Evolutionary conservation across 2,888 invertebrate genomes (phyloP).

Genomic region (Chrysodeixis includens): DNA sequence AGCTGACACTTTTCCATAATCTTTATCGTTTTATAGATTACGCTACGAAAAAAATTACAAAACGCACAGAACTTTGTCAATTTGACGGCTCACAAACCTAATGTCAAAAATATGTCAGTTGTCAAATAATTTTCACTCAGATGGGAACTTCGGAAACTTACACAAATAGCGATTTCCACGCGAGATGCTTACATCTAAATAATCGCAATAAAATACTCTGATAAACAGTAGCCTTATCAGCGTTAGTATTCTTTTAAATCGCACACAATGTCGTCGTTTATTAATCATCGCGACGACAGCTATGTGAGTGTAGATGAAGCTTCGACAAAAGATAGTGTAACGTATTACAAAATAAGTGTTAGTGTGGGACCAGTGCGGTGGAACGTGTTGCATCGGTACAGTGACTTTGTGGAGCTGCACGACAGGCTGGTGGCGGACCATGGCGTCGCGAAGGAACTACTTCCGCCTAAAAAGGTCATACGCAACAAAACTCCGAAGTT

Average conservation of each 20-base stretch:
- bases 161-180: constrained; percentile 21
- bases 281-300: constrained; percentile 91
- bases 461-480: constrained; percentile 98
- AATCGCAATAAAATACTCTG: constrained; percentile 30
- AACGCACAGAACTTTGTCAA: background rate
- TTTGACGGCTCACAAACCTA: background rate
- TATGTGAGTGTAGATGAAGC: constrained; percentile 91
- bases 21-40: too few relatives aligned
- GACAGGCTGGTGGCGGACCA: constrained; percentile 94
- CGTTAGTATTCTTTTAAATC: constrained; percentile 21
- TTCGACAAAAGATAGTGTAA: constrained; percentile 91
- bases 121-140: constrained; percentile 17
- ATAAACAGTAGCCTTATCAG: constrained; percentile 25
- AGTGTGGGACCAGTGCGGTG: constrained; percentile 93
- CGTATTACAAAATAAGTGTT: constrained; percentile 92
- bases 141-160: constrained; percentile 1
- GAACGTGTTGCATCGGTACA: constrained; percentile 96
- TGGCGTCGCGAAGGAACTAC: constrained; percentile 94
- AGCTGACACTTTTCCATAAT: too few relatives aligned
- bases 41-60: background rate
- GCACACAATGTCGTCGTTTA: constrained; percentile 92
- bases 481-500: constrained; percentile 97
- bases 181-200: constrained; percentile 34
- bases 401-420: constrained; percentile 96
- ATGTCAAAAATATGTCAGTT: constrained; percentile 5